Conservation (phyloP, 2,113 vertebrate species). For the Alouatta palliata region DNA sequence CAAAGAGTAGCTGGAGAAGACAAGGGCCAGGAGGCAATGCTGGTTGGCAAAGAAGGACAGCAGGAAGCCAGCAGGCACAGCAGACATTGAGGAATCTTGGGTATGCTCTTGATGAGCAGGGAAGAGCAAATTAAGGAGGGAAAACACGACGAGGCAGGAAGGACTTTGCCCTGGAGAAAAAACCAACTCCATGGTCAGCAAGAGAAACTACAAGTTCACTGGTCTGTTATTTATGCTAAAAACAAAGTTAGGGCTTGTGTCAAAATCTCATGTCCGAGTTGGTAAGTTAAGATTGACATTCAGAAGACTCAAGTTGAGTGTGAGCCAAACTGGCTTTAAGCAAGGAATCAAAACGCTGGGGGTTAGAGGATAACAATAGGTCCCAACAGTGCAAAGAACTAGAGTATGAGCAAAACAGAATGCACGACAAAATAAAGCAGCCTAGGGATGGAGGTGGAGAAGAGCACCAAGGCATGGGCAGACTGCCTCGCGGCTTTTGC, state of each 20-base stretch:
- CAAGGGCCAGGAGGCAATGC: not conserved
- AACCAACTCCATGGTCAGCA: not conserved
- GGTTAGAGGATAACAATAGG: not conserved
- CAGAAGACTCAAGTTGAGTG: not conserved
- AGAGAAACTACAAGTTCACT: not conserved
- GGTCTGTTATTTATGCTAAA: not conserved
- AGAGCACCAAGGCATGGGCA: not conserved
- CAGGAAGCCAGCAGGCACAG: not conserved
- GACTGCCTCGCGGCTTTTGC: not conserved
- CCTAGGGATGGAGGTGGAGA: not conserved
- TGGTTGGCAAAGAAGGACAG: not conserved
- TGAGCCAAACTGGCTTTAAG: not conserved
- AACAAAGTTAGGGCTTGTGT: not conserved
- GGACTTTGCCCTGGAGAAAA: not conserved
- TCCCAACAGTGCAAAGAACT: not conserved
- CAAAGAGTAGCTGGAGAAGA: not conserved
- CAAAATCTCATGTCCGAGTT: not conserved
- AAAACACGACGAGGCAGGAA: not conserved
- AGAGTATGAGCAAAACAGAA: not conserved
- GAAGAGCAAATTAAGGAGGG: not conserved
- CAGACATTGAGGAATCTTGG: not conserved
- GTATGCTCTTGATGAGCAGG: not conserved
- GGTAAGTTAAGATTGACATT: not conserved
- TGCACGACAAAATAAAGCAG: not conserved
- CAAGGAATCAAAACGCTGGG: not conserved